Percentiles rank a stretch among this genome's conserved stretches.
Conservation (phyloP, 1,140 invertebrate species). For the Halyomorpha halys region DNA sequence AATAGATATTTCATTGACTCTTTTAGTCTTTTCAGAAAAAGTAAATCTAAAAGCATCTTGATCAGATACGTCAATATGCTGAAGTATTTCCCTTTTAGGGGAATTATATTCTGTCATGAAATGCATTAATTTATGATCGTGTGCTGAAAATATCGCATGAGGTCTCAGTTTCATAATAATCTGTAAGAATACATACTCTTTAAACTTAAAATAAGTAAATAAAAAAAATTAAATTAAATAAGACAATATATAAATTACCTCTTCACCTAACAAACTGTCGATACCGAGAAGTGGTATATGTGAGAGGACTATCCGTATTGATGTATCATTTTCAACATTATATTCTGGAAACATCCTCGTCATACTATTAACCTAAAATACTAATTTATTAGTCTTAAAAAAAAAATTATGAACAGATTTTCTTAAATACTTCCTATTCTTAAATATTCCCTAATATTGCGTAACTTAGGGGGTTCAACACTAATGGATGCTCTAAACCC, state of each 20-base stretch:
- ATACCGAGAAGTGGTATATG: constrained; percentile 55
- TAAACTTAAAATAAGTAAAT: no score
- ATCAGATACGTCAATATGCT: no score
- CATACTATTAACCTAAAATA: constrained; percentile 48
- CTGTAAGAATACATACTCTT: constrained; percentile 36
- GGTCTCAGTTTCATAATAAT: constrained; percentile 54
- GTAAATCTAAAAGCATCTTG: no score
- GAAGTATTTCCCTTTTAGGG: no score
- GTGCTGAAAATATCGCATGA: constrained; percentile 72
- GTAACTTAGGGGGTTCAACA: no score
- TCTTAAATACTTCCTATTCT: no score
- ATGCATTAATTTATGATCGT: constrained; percentile 62
- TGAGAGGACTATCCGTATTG: constrained; percentile 54
- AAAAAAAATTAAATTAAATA: no score
- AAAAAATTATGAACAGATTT: neutral
- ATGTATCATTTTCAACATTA: constrained; percentile 38
- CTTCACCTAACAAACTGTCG: constrained; percentile 49
- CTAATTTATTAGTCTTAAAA: no score
- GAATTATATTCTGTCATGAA: constrained; percentile 33
- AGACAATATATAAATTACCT: constrained; percentile 37
- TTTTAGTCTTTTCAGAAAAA: no score
- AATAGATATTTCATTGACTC: no score
- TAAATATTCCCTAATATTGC: no score
- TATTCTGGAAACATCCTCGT: constrained; percentile 40
- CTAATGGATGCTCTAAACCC: no score